Base-by-base conservation (phyloP, 2,797 vertebrate genomes). In the Melanotaenia pygmaea region DNA sequence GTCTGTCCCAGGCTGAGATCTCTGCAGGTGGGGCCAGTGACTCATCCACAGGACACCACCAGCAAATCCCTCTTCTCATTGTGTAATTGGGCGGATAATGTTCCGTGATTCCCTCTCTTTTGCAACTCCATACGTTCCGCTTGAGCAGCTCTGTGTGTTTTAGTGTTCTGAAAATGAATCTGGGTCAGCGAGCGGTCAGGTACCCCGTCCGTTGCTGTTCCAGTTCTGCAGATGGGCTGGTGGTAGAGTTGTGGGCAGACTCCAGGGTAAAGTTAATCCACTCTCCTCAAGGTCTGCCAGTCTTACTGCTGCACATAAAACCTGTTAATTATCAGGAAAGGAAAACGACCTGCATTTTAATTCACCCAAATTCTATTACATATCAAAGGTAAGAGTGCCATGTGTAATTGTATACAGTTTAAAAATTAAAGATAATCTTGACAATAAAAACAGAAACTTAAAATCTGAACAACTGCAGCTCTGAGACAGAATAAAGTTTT, bases 51-150 rank as follows among this genome's bases (percentile, higher is more conserved):
- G 72, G 80, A 77, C 7, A 67, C 72, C 59, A 86, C 74, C 85
- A 90, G 84, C 47, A 59, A 86, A 80, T 74, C 60, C 71, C 89
- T 92, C 89, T 91, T 92, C 83, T 90, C 88, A 84, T 91, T 94
- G 91, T 92, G 87, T 92, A 93, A 92, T 90, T 94, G 89, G 88
- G 89, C 82, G 83, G 82, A 89, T 90, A 91, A 93, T 91, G 83
- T 92, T 92, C 89, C 86, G 83, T 92, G 90, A 94, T 92, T 88
- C 88, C 86, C 82, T 91, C 90, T 93, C 83, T 90, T 92, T 93
- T 88, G 76, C 90, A 89, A 86, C 80, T 92, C 82, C 82, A 70
- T 84, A 80, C 82, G 81, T 89, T 91, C 81, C 76, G 72, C 87
- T 81, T 92, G 84, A 91, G 86, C 85, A 76, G 62, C 78, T 90